Conservation (phyloP, 2,797 vertebrate species). For the Pseudochaenichthys georgianus region DNA sequence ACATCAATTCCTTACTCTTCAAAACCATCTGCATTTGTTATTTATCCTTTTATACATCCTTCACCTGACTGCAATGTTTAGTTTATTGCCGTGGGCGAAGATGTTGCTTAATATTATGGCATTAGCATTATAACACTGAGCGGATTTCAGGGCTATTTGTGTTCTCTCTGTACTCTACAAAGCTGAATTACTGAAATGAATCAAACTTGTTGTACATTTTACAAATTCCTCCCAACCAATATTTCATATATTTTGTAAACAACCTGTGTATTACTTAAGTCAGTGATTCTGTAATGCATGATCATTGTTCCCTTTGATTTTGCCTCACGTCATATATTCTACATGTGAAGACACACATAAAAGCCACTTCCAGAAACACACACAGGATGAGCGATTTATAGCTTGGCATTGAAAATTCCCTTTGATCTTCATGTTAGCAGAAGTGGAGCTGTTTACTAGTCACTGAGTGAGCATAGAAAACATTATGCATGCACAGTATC, state of each 20-base stretch:
- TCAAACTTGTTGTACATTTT: conserved; percentile 14
- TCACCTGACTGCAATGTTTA: neutral
- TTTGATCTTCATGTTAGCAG: conserved; percentile 74
- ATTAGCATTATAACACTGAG: neutral
- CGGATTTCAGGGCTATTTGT: neutral
- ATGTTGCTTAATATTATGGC: neutral
- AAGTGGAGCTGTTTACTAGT: conserved; percentile 73
- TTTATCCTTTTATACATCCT: neutral
- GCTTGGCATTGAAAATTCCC: conserved; percentile 74
- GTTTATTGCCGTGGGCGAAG: neutral
- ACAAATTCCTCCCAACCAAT: conserved; percentile 14
- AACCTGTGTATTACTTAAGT: conserved; percentile 34
- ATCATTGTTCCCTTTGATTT: conserved; percentile 49
- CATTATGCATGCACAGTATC: conserved; percentile 55
- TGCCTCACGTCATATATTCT: conserved; percentile 40
- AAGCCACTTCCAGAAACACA: conserved; percentile 29
- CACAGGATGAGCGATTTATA: conserved; percentile 59
- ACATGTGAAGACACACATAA: conserved; percentile 37
- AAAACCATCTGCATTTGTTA: neutral
- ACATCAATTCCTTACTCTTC: neutral
- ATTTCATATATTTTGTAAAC: conserved; percentile 42
- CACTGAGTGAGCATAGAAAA: conserved; percentile 54
- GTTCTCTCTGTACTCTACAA: conserved; percentile 5
- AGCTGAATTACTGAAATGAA: conserved; percentile 15
- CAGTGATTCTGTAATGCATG: conserved; percentile 18